These are phyloP conservation scores for Notamacropus eugenii DNA, from an alignment of 2,797 vertebrate genomes.

Conservation along the genomic window DNA sequence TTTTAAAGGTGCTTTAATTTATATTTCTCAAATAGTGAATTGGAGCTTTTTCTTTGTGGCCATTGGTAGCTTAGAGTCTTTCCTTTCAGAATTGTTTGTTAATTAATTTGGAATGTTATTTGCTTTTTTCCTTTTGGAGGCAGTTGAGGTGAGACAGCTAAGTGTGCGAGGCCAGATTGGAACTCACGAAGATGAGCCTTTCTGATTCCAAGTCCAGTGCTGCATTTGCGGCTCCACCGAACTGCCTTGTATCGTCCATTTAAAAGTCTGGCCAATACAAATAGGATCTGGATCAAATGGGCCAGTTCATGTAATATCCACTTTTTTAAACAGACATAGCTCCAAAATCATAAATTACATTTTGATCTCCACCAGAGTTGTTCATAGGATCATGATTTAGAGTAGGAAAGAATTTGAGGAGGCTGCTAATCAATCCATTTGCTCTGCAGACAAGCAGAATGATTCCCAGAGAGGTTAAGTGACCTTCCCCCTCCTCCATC, in stretches of 20 bases:
- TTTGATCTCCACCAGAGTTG: background rate
- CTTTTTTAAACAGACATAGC: conserved; percentile 45
- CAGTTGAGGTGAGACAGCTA: background rate
- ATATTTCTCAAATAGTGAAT: background rate
- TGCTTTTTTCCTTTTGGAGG: background rate
- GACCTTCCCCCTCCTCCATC: too few species aligned
- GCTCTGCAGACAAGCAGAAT: background rate
- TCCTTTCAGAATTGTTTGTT: background rate
- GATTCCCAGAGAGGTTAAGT: background rate
- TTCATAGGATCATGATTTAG: background rate
- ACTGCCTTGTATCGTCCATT: background rate
- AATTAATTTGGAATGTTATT: background rate
- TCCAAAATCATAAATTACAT: conserved; percentile 50
- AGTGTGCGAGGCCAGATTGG: background rate
- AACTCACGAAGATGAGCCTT: background rate
- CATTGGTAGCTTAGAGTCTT: background rate
- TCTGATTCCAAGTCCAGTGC: background rate
- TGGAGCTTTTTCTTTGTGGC: background rate
- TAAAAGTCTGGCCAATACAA: background rate
- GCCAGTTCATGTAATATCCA: conserved; percentile 37
- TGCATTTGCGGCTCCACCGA: background rate
- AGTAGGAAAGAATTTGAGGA: background rate
- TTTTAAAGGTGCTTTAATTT: too few species aligned
- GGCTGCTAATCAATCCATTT: background rate
- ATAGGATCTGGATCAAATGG: background rate